Evolutionary conservation across 1,140 invertebrate genomes (phyloP).

Genomic region (Paralvinella palmiformis): DNA sequence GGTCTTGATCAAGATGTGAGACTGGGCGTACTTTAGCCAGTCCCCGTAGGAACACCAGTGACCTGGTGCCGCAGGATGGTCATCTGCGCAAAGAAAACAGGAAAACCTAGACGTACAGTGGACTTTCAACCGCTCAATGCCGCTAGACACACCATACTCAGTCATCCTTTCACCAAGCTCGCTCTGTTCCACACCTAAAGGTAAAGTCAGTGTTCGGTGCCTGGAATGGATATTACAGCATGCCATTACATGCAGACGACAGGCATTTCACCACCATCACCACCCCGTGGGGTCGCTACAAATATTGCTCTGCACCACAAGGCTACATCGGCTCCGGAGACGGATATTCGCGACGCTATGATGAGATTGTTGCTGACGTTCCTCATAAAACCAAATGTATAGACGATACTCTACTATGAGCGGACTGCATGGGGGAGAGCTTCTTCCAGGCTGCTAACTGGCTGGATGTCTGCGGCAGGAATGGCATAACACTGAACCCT

Average conservation of each 20-base stretch:
- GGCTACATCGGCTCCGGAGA: slow-evolving; percentile 28
- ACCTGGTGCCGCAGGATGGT: too few species aligned
- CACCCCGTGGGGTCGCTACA: slow-evolving; percentile 27
- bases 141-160: neutral
- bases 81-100: neutral
- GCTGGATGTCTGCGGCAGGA: slow-evolving; percentile 24
- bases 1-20: too few species aligned
- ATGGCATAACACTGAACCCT: slow-evolving; percentile 29
- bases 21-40: too few species aligned
- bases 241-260: slow-evolving; percentile 22
- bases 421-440: slow-evolving; percentile 19
- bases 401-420: slow-evolving; percentile 26
- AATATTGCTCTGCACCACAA: slow-evolving; percentile 29
- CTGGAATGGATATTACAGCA: slow-evolving; percentile 3
- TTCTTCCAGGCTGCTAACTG: slow-evolving; percentile 21
- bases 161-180: neutral
- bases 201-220: neutral
- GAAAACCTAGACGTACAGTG: neutral
- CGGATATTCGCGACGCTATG: slow-evolving; percentile 22
- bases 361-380: slow-evolving; percentile 23
- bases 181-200: neutral
- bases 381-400: slow-evolving; percentile 26
- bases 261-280: slow-evolving; percentile 27
- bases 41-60: too few species aligned
- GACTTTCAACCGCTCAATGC: neutral